Evolutionary conservation across 2,797 vertebrate genomes (phyloP).

Genomic region (Smutsia gigantea): DNA sequence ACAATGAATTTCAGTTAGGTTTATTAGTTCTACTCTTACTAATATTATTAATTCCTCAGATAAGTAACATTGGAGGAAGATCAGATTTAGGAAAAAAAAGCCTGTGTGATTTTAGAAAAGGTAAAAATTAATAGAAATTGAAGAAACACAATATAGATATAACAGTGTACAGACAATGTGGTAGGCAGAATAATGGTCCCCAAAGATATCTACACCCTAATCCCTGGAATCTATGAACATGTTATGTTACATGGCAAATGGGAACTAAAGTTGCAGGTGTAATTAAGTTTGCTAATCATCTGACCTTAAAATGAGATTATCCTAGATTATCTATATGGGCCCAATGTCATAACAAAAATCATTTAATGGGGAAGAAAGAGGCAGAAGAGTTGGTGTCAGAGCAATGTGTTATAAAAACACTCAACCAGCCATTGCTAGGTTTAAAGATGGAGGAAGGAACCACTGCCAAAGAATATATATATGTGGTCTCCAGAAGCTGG

Average conservation of each 20-base stretch:
- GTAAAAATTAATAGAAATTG: not conserved
- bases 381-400: too few relatives aligned
- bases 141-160: not conserved
- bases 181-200: not conserved
- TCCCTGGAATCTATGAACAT: too few relatives aligned
- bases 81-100: not conserved
- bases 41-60: not conserved
- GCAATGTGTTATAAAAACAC: too few relatives aligned
- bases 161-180: not conserved
- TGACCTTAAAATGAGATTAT: too few relatives aligned
- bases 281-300: too few relatives aligned
- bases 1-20: not conserved
- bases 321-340: too few relatives aligned
- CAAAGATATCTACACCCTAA: not conserved
- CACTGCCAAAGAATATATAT: not conserved
- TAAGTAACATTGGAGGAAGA: not conserved
- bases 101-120: not conserved
- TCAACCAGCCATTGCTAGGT: not conserved
- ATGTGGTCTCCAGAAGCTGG: not conserved
- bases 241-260: too few relatives aligned
- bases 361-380: too few relatives aligned
- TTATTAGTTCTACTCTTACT: not conserved
- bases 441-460: not conserved
- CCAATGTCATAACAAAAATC: too few relatives aligned
- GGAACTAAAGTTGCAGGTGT: too few relatives aligned